phyloP scores from a whole-genome alignment of 2,888 invertebrate genomes.

The Tinea pellionella region DNA sequence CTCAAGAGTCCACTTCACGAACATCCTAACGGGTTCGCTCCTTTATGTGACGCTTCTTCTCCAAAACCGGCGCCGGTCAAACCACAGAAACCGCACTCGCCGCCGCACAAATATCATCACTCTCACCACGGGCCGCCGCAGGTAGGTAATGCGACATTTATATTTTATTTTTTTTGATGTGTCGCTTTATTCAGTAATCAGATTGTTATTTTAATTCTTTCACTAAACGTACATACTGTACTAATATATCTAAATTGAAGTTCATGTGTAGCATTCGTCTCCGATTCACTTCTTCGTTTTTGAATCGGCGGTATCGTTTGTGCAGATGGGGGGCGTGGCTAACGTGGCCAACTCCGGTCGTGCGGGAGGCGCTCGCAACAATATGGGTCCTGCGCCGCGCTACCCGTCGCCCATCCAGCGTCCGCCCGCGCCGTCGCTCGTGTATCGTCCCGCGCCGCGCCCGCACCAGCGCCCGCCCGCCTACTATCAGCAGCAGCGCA shows the following conservation, averaged over 20 bases:
- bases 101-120: slow-evolving; percentile 61
- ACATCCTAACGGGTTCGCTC: slow-evolving; percentile 63
- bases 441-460: slow-evolving; percentile 23
- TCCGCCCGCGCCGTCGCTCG: slow-evolving; percentile 45
- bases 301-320: background rate
- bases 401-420: slow-evolving; percentile 71
- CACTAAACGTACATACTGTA: too few species aligned
- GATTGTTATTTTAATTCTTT: background rate
- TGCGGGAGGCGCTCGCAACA: slow-evolving; percentile 32
- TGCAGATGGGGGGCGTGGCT: slow-evolving; percentile 48
- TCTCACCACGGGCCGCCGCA: slow-evolving; percentile 47
- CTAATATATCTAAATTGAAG: too few species aligned
- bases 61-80: slow-evolving; percentile 54
- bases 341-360: slow-evolving; percentile 41
- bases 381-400: slow-evolving; percentile 41
- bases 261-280: background rate
- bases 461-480: slow-evolving; percentile 32
- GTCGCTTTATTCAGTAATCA: too few species aligned
- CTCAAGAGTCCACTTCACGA: slow-evolving; percentile 71
- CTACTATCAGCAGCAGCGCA: slow-evolving; percentile 60
- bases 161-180: too few species aligned
- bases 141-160: slow-evolving; percentile 15
- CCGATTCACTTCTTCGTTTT: background rate
- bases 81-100: slow-evolving; percentile 29
- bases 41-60: slow-evolving; percentile 71